Base-by-base conservation (phyloP, 2,888 invertebrate genomes). In the Cheilosia variabilis region DNA sequence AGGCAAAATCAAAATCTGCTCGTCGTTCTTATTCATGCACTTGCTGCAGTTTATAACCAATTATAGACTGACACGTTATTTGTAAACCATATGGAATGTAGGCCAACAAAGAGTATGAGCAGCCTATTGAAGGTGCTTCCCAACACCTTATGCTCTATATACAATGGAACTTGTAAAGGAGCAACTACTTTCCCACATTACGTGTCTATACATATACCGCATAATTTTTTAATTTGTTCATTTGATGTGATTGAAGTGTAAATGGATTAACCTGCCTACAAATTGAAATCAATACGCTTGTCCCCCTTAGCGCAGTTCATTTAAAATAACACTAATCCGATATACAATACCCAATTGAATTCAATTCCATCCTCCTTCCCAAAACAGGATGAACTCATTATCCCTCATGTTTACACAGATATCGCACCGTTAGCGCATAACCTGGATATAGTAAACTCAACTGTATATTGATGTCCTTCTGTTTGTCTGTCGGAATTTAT, bases 271-370 rank as follows among this genome's bases (percentile, higher is more conserved):
- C 57, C 52, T 52, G 24, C 47, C 65, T 57, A 19, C 37, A 50
- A 58, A 9, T 7, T 76, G 66, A 66, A 76, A 66, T 75, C 75
- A 66, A 77, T 69, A 68, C 58, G n/a, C 7, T 10, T 37, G 43
- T 24, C 47, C 63, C 62, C 62, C 71, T 71, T 45, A 17, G 31
- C 37, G 37, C 62, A 62, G 65, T 31, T 22, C 19, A 58, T 65
- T 73, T 62, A 68, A 27, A 66, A 22, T 41, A 34, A 45, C 52
- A 72, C 17, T 62, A 50, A 80, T 63, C 34, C 60, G 5, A 3
- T 10, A 58, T 52, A 57, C 22, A 65, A 72, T 53, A 53, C 58
- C 52, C 10, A 31, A 31, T 66, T 65, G 37, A 43, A 60, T 65
- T 52, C 5, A 45, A 66, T 53, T 66, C 66, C 66, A 53, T 66